phyloP scores from a whole-genome alignment of 2,113 vertebrate genomes.

The Spilogale gracilis region DNA sequence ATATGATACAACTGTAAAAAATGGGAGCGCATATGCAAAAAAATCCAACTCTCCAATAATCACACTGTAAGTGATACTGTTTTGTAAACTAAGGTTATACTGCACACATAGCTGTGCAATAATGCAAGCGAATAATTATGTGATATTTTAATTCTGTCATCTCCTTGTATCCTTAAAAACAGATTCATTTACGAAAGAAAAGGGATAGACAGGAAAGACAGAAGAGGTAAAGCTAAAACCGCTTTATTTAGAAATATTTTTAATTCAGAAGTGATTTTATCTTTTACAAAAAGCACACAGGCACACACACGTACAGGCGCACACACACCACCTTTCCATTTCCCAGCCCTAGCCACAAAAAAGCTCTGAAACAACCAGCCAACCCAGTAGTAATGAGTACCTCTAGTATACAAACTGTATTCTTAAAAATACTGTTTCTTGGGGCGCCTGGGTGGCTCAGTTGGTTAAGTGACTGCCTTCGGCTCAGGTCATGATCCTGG shows the following conservation, averaged over 20 bases:
- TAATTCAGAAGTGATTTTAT: neutral
- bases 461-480: no score
- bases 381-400: neutral
- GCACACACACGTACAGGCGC: neutral
- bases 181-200: constrained; percentile 14
- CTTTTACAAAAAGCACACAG: neutral
- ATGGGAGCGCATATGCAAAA: neutral
- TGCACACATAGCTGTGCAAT: neutral
- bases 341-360: neutral
- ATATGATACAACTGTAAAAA: neutral
- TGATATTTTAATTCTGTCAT: neutral
- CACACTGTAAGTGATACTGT: neutral
- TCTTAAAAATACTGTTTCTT: constrained; percentile 24
- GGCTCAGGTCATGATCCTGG: no score
- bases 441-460: no score
- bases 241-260: neutral
- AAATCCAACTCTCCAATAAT: neutral
- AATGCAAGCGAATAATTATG: neutral
- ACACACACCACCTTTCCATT: neutral
- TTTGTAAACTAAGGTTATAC: neutral
- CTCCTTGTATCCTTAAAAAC: constrained; percentile 10
- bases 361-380: neutral
- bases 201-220: neutral
- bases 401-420: neutral
- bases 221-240: neutral